Base-by-base conservation (phyloP, 1,140 invertebrate species). In the Lordiphosa collinella region DNA sequence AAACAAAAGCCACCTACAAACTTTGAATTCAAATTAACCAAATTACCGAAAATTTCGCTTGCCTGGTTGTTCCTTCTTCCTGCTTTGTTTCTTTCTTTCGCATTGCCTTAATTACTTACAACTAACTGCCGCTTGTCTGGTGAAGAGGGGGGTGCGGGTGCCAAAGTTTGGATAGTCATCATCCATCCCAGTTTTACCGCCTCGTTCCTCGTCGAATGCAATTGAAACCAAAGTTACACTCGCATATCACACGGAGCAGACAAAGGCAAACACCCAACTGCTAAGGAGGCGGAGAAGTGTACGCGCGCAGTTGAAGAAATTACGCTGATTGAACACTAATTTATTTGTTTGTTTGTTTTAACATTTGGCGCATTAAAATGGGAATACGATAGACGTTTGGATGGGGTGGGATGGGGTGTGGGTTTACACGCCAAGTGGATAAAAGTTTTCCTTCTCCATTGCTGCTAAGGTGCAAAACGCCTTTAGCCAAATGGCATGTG, bases 321-420 rank as follows among this genome's bases (percentile, higher is more conserved):
- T 82, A 82, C 76, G 76, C 76, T 82, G 76, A 82, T 82, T 82
- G 76, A 80, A 82, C 76, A 82, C 76, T 82, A 82, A 82, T 82
- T 82, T 82, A 82, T 82, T 82, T 82, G 76, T 80, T 82, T 80
- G 76, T 80, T 80, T 82, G 76, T 49, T 63, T 80, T 74, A 69
- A 79, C 74, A 79, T 78, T 76, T 69, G 74, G 52, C 62, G 71
- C 62, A 74, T 67, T 67, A 48, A 44, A 49, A 53, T 32, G 35
- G 25, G 22, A 25, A 25, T 25, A 25, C 22, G 5, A 25, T 25
- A 25, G 18, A 18, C 18, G 18, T 2, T 18, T 18, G 18, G 18
- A 4, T 18, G n/a, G n/a, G n/a, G n/a, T n/a, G 3, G 16, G 16
- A 18, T 2, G 16, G 16, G 16, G 16, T 3, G 16, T n/a, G 3